These are phyloP conservation scores for Melanotaenia parkinsoni DNA, from an alignment of 2,797 vertebrate genomes.

Conservation along the genomic window DNA sequence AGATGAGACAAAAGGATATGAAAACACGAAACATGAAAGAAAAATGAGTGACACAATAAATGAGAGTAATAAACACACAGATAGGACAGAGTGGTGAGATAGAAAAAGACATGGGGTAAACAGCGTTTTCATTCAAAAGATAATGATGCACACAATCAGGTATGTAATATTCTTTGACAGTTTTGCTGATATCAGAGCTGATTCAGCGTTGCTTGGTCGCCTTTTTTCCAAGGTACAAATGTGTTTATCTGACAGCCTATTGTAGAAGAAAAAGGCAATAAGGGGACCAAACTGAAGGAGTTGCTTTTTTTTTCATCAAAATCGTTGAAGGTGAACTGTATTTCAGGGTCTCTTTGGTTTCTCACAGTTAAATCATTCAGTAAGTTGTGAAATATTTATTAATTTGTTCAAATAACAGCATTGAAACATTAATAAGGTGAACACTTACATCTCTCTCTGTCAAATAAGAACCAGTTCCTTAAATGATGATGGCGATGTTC, in stretches of 20 bases:
- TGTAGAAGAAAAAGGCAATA: slow-evolving; percentile 48
- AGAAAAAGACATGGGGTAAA: slow-evolving; percentile 28
- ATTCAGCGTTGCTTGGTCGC: slow-evolving; percentile 2
- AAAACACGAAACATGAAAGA: background rate
- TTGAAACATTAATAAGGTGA: slow-evolving; percentile 8
- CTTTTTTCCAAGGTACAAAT: slow-evolving; percentile 40
- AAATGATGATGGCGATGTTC: slow-evolving; percentile 2
- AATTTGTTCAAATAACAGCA: slow-evolving; percentile 25
- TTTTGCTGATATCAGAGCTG: slow-evolving; percentile 40
- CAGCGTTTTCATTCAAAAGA: slow-evolving; percentile 40
- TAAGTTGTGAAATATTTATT: slow-evolving; percentile 1
- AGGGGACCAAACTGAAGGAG: slow-evolving; percentile 29
- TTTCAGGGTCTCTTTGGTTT: slow-evolving; percentile 24
- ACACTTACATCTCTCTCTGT: background rate
- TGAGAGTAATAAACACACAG: slow-evolving; percentile 8
- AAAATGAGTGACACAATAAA: background rate
- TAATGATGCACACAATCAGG: slow-evolving; percentile 59
- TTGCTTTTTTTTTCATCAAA: slow-evolving; percentile 37
- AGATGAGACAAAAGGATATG: background rate
- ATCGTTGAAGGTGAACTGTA: slow-evolving; percentile 42
- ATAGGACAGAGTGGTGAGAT: slow-evolving; percentile 17
- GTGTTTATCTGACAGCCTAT: slow-evolving; percentile 52
- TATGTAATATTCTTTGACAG: slow-evolving; percentile 48
- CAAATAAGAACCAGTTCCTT: slow-evolving; percentile 1
- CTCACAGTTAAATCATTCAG: slow-evolving; percentile 7